Evolutionary conservation across 1,140 invertebrate genomes (phyloP), one percentile per base, ranked within the genome.

Genomic region (Phocides pigmalion): DNA sequence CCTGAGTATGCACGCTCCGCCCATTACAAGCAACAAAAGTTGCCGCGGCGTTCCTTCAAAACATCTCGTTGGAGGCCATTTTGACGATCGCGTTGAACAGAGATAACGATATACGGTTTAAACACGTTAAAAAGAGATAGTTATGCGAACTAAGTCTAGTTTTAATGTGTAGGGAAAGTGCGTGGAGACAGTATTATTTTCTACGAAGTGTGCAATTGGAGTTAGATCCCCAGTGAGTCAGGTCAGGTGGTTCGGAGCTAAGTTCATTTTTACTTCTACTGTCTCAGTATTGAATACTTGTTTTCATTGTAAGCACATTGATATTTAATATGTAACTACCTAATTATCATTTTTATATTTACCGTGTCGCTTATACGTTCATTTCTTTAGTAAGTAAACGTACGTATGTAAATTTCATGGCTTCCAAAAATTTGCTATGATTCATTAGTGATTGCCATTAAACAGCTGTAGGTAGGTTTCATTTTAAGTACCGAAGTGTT

Each of bases 11-110:
- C 76, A 84, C 73, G 88, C 88, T 89, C 88, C 88, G 88, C 88
- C 88, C 87, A 90, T 90, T 89, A 89, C 82, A 81, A 81, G 77
- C 84, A 85, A 89, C 85, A 89, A 89, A 91, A 89, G 84, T 88
- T 87, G 82, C 79, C 77, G 81, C 74, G 74, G 78, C 77, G 85
- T 87, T 89, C 84, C 87, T 89, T 91, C 88, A 89, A 90, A 90
- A 91, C 81, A 89, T 87, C 85, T 87, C 87, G 88, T 91, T 89
- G 88, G 88, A 91, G 85, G 87, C 88, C 88, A 91, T 90, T 90
- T 90, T 90, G 85, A 89, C 79, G 87, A 90, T 76, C 77, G 81
- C 42, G 88, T 67, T 79, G 42, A 77, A 90, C 51, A 66, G 82
- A 83, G 88, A 90, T 77, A 80, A 82, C 67, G 61, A 64, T 49